Base-by-base conservation (phyloP, 2,113 vertebrate genomes). In the Phoenicopterus ruber region DNA sequence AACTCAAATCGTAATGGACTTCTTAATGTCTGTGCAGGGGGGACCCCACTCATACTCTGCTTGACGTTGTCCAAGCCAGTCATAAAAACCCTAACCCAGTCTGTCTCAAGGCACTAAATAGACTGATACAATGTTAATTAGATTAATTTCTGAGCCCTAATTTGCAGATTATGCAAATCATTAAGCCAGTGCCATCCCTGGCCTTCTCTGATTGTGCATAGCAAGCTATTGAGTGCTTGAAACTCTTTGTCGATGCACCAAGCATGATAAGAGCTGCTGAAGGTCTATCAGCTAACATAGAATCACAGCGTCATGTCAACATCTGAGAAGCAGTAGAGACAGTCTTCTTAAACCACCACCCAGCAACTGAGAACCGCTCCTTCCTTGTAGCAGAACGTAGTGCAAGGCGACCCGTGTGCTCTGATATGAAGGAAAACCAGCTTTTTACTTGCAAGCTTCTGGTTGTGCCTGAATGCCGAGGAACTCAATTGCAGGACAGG, bases 371-470 rank as follows among this genome's bases (percentile, higher is more conserved):
- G 69, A 81, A 31, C 80, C 3, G 0, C 22, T 15, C 26, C 28
- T 59, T 65, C 44, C 46, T 29, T 62, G n/a, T 46, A 38, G 21
- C 25, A 47, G 40, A 50, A 66, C 26, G 50, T 74, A 52, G 44
- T 57, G 36, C 36, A 32, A n/a, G 29, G 49, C 0, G 1, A 58
- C 46, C 15, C 13, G 40, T 12, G n/a, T 38, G 40, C 70, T 57
- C 32, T 40, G 24, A n/a, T 17, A 6, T 3, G 10, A 86, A 38
- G 42, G 32, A 72, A 46, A 86, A 57, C 10, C 18, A 72, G 28
- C 44, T 67, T 86, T 95, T 91, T 89, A 84, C 94, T 88, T 93
- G 59, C 79, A 88, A 91, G 65, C 69, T 83, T 71, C 78, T 90
- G 32, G 69, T 92, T 96, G 85, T 83, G 86, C 78, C 87, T 89